Conservation (phyloP, 2,888 invertebrate genomes). For the Pristionchus exspectatus region DNA sequence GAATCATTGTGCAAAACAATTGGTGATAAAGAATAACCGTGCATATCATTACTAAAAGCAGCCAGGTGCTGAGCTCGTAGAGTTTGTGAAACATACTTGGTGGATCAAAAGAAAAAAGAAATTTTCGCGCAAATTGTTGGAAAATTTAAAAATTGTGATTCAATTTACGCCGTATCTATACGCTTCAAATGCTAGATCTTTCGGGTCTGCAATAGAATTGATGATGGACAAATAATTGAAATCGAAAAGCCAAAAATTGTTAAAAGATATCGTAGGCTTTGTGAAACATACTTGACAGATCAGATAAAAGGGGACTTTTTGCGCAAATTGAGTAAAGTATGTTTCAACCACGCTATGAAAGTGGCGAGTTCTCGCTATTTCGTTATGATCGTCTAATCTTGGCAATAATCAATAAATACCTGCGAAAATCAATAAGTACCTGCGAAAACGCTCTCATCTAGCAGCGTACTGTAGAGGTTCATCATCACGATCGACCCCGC, state of each 20-base stretch:
- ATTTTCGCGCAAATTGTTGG: too few relatives aligned
- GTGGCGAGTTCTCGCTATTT: background rate
- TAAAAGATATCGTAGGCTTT: background rate
- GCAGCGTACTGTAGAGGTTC: conserved; percentile 56
- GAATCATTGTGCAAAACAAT: too few relatives aligned
- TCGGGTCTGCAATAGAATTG: too few relatives aligned
- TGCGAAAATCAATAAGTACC: background rate
- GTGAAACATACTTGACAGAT: background rate
- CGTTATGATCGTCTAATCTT: too few relatives aligned
- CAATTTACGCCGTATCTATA: too few relatives aligned
- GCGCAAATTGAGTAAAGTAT: background rate
- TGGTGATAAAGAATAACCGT: too few relatives aligned
- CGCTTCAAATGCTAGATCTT: too few relatives aligned
- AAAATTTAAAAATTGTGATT: too few relatives aligned
- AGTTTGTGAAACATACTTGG: background rate
- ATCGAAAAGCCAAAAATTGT: too few relatives aligned
- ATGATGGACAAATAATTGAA: too few relatives aligned
- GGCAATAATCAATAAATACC: too few relatives aligned
- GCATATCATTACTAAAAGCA: background rate
- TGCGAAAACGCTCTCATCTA: conserved; percentile 47
- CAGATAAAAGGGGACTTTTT: background rate
- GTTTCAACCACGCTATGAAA: background rate
- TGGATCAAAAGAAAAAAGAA: too few relatives aligned
- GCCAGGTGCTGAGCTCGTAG: background rate
- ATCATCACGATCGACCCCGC: conserved; percentile 55